Percentiles rank a stretch among this genome's conserved stretches.
Evolutionary conservation across 2,888 invertebrate genomes (phyloP).

Genomic region (Parnassius orleans): DNA sequence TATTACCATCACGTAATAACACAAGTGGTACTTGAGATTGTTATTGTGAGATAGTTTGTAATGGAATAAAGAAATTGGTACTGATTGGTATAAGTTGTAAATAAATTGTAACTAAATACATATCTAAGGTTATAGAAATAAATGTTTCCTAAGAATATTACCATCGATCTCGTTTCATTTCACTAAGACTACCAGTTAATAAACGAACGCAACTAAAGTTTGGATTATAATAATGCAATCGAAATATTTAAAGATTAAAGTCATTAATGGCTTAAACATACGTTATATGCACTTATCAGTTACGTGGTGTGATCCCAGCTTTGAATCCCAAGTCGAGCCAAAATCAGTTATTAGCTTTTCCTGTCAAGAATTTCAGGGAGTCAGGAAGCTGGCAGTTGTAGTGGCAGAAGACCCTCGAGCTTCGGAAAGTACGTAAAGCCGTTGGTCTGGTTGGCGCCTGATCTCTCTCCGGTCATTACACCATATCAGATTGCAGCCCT

Average conservation of each 20-base stretch:
- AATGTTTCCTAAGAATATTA: slow-evolving; percentile 33
- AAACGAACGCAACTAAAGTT: background rate
- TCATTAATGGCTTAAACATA: background rate
- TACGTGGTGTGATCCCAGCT: too few relatives aligned
- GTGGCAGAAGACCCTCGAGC: too few relatives aligned
- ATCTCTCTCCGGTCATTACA: too few relatives aligned
- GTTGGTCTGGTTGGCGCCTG: too few relatives aligned
- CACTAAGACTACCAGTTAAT: slow-evolving; percentile 45
- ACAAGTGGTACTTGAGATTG: slow-evolving; percentile 30
- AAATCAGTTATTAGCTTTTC: too few relatives aligned
- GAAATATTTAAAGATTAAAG: background rate
- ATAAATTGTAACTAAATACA: slow-evolving; percentile 42
- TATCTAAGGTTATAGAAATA: slow-evolving; percentile 33
- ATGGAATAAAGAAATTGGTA: slow-evolving; percentile 65
- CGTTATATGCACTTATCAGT: too few relatives aligned
- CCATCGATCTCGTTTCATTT: slow-evolving; percentile 36
- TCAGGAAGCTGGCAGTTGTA: too few relatives aligned
- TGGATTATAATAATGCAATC: slow-evolving; percentile 7
- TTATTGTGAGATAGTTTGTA: slow-evolving; percentile 51
- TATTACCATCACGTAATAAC: too few relatives aligned
- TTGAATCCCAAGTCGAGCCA: too few relatives aligned
- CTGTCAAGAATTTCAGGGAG: too few relatives aligned
- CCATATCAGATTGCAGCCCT: too few relatives aligned
- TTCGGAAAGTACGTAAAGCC: too few relatives aligned
- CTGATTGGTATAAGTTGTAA: slow-evolving; percentile 76